phyloP scores from a whole-genome alignment of 1,140 invertebrate species.

The Drosophila orosa region DNA sequence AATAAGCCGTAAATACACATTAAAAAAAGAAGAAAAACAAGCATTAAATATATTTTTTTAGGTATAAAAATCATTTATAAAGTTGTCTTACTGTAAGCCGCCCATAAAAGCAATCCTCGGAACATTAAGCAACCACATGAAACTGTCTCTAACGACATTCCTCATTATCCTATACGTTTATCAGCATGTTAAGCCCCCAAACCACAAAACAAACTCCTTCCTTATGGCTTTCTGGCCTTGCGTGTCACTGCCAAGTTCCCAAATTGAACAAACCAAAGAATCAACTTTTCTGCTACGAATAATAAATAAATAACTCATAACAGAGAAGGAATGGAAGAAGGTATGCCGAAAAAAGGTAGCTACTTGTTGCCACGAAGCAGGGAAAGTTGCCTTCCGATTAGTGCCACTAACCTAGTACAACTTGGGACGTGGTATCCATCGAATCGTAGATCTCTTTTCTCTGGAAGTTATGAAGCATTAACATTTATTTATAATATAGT shows the following conservation, averaged over 20 bases:
- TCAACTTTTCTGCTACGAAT: slow-evolving; percentile 52
- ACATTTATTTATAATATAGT: background rate
- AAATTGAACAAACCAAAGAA: slow-evolving; percentile 52
- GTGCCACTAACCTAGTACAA: slow-evolving; percentile 49
- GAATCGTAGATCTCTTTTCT: background rate
- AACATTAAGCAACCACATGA: slow-evolving; percentile 70
- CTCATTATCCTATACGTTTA: slow-evolving; percentile 71
- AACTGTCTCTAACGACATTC: slow-evolving; percentile 69
- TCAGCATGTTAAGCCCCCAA: slow-evolving; percentile 32
- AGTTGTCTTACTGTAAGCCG: slow-evolving; percentile 18
- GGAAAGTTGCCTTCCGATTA: slow-evolving; percentile 35
- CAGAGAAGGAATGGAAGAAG: slow-evolving; percentile 2
- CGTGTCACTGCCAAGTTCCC: slow-evolving; percentile 61
- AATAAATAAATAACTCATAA: slow-evolving; percentile 81
- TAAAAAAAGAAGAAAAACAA: background rate
- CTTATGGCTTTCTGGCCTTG: slow-evolving; percentile 48
- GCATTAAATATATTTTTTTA: background rate
- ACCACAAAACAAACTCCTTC: slow-evolving; percentile 39
- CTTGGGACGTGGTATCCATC: slow-evolving; percentile 14
- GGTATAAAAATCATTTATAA: background rate
- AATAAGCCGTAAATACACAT: slow-evolving; percentile 44
- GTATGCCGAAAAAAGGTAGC: slow-evolving; percentile 9
- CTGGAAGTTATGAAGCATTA: background rate
- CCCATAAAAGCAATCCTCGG: slow-evolving; percentile 38
- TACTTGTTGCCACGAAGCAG: slow-evolving; percentile 41